Evolutionary conservation across 2,888 invertebrate species (phyloP).

Genomic region (Hydropsyche betteni): DNA sequence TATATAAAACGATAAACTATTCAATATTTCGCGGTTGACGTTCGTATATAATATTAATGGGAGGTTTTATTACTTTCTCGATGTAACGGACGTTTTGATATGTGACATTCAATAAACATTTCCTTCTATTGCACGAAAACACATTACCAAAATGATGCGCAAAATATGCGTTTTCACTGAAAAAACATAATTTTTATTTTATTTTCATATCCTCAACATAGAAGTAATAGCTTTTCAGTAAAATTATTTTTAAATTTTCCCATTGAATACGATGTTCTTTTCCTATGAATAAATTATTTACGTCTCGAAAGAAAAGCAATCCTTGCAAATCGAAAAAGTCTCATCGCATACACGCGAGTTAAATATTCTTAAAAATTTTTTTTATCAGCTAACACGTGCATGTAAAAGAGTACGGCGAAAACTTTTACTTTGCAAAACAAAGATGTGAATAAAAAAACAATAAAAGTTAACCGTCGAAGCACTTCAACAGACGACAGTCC

Average conservation of each 20-base stretch:
- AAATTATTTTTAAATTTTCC: too few relatives aligned
- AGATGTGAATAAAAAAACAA: background rate
- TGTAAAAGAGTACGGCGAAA: background rate
- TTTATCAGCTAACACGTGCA: background rate
- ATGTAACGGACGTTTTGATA: slow-evolving; percentile 2
- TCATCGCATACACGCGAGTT: background rate
- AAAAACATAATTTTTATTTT: too few relatives aligned
- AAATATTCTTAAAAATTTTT: background rate
- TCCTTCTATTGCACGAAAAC: background rate
- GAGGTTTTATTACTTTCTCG: slow-evolving; percentile 3
- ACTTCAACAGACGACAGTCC: too few relatives aligned
- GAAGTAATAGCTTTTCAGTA: too few relatives aligned
- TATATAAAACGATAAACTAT: background rate
- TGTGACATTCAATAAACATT: slow-evolving; percentile 10
- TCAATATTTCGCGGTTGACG: background rate
- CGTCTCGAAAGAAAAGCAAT: too few relatives aligned
- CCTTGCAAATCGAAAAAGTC: slow-evolving; percentile 3
- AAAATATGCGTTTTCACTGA: background rate
- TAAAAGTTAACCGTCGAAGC: background rate
- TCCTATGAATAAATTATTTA: too few relatives aligned
- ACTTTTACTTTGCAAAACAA: background rate
- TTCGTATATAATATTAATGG: background rate
- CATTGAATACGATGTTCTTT: too few relatives aligned
- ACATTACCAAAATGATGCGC: background rate
- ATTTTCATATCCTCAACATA: too few relatives aligned